phyloP scores from a whole-genome alignment of 2,113 vertebrate species.

The Calyptommatus sinebrachiatus region DNA sequence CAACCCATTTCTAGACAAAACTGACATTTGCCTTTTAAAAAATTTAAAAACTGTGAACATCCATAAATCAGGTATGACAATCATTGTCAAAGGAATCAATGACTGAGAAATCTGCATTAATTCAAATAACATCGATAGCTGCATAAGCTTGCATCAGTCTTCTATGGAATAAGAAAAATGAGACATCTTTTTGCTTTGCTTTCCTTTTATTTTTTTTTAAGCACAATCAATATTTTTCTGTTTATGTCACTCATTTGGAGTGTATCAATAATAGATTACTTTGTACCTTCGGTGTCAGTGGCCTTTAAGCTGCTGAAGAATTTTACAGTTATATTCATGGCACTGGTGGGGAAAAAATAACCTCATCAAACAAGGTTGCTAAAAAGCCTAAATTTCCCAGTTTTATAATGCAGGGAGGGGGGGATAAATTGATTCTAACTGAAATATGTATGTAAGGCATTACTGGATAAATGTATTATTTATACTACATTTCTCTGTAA shows the following conservation, averaged over 20 bases:
- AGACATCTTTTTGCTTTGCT: slow-evolving; percentile 67
- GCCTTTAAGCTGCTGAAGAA: slow-evolving; percentile 56
- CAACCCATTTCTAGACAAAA: slow-evolving; percentile 71
- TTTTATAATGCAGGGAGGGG: slow-evolving; percentile 10
- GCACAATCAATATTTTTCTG: slow-evolving; percentile 77
- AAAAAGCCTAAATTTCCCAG: slow-evolving; percentile 52
- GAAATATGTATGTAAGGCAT: slow-evolving; percentile 54
- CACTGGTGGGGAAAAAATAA: slow-evolving; percentile 45
- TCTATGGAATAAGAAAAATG: slow-evolving; percentile 80
- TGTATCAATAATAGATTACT: slow-evolving; percentile 77
- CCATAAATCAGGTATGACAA: slow-evolving; percentile 85
- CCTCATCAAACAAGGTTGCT: slow-evolving; percentile 50
- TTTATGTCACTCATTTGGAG: slow-evolving; percentile 75
- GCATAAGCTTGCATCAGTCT: slow-evolving; percentile 74
- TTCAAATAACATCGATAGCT: slow-evolving; percentile 82
- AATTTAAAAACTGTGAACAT: slow-evolving; percentile 79
- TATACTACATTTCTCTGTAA: slow-evolving; percentile 39
- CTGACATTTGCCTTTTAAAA: slow-evolving; percentile 80
- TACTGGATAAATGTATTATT: slow-evolving; percentile 52
- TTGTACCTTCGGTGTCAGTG: slow-evolving; percentile 70
- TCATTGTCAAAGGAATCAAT: slow-evolving; percentile 82
- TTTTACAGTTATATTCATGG: slow-evolving; percentile 55
- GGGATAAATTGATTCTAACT: slow-evolving; percentile 28
- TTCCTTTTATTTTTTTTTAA: too few species aligned
- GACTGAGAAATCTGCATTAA: slow-evolving; percentile 80